These are phyloP conservation scores for Abrostola tripartita DNA, from an alignment of 2,888 invertebrate species.

Conservation along the genomic window DNA sequence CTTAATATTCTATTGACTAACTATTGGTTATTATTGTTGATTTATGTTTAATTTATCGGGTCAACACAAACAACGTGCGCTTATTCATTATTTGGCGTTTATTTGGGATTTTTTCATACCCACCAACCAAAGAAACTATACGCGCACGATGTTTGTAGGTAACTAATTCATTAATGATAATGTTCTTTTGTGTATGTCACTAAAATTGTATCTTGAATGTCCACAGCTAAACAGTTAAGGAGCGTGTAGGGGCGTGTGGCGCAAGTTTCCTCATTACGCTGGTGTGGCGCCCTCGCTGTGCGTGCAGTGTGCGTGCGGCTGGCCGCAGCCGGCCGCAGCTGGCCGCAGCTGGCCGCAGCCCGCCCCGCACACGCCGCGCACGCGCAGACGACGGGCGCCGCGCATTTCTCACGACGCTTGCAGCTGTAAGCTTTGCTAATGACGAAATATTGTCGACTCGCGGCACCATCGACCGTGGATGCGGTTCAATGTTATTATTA, in stretches of 20 bases:
- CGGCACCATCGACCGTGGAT: constrained; percentile 68
- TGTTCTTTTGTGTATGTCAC: background rate
- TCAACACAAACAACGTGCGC: background rate
- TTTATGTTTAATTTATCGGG: background rate
- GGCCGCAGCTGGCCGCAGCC: constrained; percentile 9
- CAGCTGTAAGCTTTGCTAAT: constrained; percentile 85
- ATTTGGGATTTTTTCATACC: too few relatives aligned
- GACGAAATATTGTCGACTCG: constrained; percentile 78
- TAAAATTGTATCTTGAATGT: constrained; percentile 15
- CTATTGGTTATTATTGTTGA: background rate
- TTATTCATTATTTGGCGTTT: background rate
- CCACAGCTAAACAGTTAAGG: constrained; percentile 84
- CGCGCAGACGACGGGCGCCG: constrained; percentile 50
- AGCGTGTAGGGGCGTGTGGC: constrained; percentile 90
- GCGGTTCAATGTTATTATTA: constrained; percentile 64
- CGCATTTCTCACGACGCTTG: constrained; percentile 84
- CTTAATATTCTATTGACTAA: background rate
- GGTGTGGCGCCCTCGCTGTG: constrained; percentile 92
- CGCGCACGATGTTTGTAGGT: constrained; percentile 18
- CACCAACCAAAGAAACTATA: constrained; percentile 1
- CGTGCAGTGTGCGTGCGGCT: constrained; percentile 33
- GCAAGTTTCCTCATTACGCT: constrained; percentile 56
- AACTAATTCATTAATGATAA: constrained; percentile 1
- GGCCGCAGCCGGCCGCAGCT: background rate
- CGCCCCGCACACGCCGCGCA: constrained; percentile 55